These are phyloP conservation scores for Tetramorium simillimum DNA, from an alignment of 1,140 invertebrate genomes.

Conservation along the genomic window DNA sequence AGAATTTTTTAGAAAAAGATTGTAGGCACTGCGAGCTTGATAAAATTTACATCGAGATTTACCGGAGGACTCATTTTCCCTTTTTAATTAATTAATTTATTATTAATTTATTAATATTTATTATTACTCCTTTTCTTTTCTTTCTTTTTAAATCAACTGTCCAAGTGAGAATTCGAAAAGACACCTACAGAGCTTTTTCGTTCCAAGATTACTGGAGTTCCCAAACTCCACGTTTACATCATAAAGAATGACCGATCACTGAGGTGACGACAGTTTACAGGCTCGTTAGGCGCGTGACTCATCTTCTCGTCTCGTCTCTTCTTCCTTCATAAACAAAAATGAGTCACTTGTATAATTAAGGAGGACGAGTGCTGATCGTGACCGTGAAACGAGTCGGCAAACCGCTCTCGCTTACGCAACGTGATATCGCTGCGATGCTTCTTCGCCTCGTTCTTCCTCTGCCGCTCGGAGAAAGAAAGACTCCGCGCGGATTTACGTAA, in stretches of 20 bases:
- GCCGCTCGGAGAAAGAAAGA: neutral
- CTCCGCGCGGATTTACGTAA: neutral
- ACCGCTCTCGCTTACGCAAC: constrained; percentile 30
- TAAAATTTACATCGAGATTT: neutral
- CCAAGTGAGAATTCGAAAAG: neutral
- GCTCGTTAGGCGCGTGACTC: constrained; percentile 11
- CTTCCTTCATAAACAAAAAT: constrained; percentile 48
- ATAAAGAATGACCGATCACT: neutral
- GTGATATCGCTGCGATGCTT: constrained; percentile 4
- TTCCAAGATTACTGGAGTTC: neutral
- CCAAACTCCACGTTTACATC: neutral
- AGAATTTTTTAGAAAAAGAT: too few species aligned
- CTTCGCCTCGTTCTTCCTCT: constrained; percentile 24
- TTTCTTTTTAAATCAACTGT: neutral
- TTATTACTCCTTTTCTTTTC: too few species aligned
- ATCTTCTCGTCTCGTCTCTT: constrained; percentile 27
- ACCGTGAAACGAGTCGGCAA: constrained; percentile 47
- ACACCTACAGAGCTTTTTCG: neutral
- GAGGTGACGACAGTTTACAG: neutral
- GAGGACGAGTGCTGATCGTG: constrained; percentile 39
- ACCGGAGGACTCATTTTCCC: too few species aligned
- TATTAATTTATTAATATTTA: neutral
- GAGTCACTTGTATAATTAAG: constrained; percentile 42
- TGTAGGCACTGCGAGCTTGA: neutral
- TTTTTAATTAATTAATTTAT: neutral